Percentiles rank a stretch among this genome's conserved stretches.
Evolutionary conservation across 2,113 vertebrate genomes (phyloP).

Genomic region (Lasiurus cinereus): DNA sequence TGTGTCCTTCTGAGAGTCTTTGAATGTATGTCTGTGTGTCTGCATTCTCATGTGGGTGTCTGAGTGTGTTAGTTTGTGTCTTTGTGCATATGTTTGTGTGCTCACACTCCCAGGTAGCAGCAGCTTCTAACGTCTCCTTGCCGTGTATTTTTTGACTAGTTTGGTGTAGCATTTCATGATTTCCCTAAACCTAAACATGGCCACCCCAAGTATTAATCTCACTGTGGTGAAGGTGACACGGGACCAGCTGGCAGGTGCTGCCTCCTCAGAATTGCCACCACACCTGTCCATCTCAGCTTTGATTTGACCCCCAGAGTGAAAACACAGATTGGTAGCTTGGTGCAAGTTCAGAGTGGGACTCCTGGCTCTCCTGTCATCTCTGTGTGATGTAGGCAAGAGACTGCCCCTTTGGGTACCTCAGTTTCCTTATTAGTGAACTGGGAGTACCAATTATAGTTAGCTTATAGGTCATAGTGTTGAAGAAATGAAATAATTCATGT

Average conservation of each 20-base stretch:
- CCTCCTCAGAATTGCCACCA: neutral
- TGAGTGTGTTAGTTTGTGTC: neutral
- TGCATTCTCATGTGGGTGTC: neutral
- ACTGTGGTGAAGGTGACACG: constrained; percentile 67
- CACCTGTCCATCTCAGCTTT: neutral
- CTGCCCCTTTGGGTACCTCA: neutral
- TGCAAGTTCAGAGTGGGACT: neutral
- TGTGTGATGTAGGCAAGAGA: neutral
- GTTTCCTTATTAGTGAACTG: constrained; percentile 28
- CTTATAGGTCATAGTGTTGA: neutral
- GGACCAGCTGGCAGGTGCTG: constrained; percentile 7
- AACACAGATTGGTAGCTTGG: neutral
- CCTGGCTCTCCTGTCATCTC: neutral
- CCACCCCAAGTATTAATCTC: constrained; percentile 85
- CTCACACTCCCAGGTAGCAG: constrained; percentile 30
- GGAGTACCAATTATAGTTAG: neutral
- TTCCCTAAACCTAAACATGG: constrained; percentile 86
- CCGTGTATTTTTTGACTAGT: constrained; percentile 75
- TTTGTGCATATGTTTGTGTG: neutral
- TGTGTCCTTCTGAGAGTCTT: neutral
- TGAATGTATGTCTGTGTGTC: neutral
- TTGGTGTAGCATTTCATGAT: constrained; percentile 80
- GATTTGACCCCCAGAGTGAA: neutral
- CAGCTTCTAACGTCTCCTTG: constrained; percentile 48
- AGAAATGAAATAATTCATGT: neutral